Conservation (phyloP, 2,797 vertebrate genomes). For the Psittacula derbiana region DNA sequence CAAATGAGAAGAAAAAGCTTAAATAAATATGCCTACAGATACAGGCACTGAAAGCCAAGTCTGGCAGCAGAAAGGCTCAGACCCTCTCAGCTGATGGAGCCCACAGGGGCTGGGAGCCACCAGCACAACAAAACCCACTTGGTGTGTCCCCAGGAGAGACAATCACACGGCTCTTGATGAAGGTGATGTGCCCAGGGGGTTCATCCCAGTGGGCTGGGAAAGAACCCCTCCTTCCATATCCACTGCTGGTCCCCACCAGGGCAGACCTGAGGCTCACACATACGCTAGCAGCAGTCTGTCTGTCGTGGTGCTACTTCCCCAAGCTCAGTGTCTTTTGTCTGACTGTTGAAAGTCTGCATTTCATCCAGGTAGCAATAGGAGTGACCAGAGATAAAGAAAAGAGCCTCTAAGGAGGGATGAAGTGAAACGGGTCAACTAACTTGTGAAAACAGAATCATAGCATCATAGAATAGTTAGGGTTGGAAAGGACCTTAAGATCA, state of each 20-base stretch:
- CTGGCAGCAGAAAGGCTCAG: background rate
- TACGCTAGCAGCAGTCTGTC: rapidly evolving
- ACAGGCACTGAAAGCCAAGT: background rate
- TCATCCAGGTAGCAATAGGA: background rate
- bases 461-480: too few species aligned
- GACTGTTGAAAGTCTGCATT: background rate
- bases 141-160: rapidly evolving
- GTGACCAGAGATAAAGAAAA: background rate
- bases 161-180: rapidly evolving
- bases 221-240: background rate
- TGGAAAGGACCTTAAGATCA: too few species aligned
- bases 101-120: background rate
- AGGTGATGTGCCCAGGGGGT: rapidly evolving
- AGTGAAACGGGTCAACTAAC: background rate
- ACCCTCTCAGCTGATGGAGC: background rate
- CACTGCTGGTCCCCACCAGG: background rate
- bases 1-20: background rate
- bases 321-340: background rate
- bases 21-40: background rate
- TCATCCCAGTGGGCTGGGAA: rapidly evolving
- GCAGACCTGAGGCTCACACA: rapidly evolving
- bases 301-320: rapidly evolving
- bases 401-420: background rate
- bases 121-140: background rate
- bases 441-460: rapidly evolving